These are phyloP conservation scores for Ceramica pisi DNA, from an alignment of 2,888 invertebrate genomes.

Conservation along the genomic window DNA sequence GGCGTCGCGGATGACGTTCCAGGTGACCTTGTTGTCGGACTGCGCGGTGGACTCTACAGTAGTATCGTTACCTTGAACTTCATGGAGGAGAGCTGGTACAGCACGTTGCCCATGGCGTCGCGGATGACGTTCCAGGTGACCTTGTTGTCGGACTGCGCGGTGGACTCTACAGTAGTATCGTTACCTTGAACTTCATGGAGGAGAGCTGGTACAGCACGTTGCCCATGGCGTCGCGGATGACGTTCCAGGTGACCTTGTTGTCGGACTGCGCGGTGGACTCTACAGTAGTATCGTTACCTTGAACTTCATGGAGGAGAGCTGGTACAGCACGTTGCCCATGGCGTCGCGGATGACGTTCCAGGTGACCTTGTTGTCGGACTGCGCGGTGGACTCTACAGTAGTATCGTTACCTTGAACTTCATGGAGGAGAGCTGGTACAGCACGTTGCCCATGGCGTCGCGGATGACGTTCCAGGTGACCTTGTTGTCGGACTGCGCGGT, in stretches of 20 bases:
- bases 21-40: not conserved
- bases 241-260: not conserved
- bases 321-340: not conserved
- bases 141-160: not conserved
- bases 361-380: not conserved
- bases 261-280: not conserved
- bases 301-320: conserved; percentile 80
- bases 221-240: not conserved
- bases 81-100: too few species aligned
- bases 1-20: not conserved
- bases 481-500: not conserved
- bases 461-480: conserved; percentile 65
- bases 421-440: too few species aligned
- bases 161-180: not conserved
- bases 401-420: conserved; percentile 69
- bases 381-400: not conserved
- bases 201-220: too few species aligned
- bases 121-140: not conserved
- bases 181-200: conserved; percentile 18
- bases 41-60: not conserved
- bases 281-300: conserved; percentile 91
- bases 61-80: too few species aligned
- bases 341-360: conserved; percentile 1
- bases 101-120: not conserved
- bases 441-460: conserved; percentile 95